Evolutionary conservation across 2,797 vertebrate genomes (phyloP).

Genomic region (Sebastolobus alascanus): DNA sequence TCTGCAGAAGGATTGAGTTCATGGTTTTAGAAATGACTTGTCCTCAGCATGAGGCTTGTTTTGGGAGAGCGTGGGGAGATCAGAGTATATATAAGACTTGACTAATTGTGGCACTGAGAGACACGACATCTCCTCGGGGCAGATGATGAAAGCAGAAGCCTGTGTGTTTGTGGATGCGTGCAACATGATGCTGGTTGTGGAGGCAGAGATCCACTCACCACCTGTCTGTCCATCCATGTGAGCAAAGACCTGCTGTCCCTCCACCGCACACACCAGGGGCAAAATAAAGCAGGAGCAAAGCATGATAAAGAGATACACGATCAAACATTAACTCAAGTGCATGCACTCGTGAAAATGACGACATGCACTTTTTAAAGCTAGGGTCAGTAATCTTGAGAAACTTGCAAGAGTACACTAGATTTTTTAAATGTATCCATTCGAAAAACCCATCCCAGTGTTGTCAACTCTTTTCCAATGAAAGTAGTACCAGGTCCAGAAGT

Average conservation of each 20-base stretch:
- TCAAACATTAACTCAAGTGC: background rate
- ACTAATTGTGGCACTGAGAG: slow-evolving; percentile 55
- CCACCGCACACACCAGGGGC: background rate
- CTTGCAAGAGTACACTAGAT: too few relatives aligned
- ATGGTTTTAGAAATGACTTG: slow-evolving; percentile 41
- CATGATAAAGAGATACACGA: background rate
- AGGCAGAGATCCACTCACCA: slow-evolving; percentile 55
- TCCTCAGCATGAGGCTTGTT: slow-evolving; percentile 26
- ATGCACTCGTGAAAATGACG: background rate
- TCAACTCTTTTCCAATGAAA: too few relatives aligned
- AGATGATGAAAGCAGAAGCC: slow-evolving; percentile 42
- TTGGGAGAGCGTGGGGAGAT: slow-evolving; percentile 25
- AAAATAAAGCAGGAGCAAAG: background rate
- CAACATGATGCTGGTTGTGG: slow-evolving; percentile 40
- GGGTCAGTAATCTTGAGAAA: too few relatives aligned
- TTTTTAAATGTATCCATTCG: too few relatives aligned
- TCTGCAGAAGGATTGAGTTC: slow-evolving; percentile 37
- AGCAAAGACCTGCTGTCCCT: slow-evolving; percentile 65
- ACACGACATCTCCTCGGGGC: slow-evolving; percentile 39
- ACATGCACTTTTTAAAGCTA: background rate
- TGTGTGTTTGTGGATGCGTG: slow-evolving; percentile 45
- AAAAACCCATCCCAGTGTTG: too few relatives aligned
- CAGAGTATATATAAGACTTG: slow-evolving; percentile 16
- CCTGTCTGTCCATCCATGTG: slow-evolving; percentile 65
- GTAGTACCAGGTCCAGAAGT: too few relatives aligned